Evolutionary conservation across 2,113 vertebrate genomes (phyloP), one percentile per base, ranked within the genome.

Genomic region (Heteronetta atricapilla): DNA sequence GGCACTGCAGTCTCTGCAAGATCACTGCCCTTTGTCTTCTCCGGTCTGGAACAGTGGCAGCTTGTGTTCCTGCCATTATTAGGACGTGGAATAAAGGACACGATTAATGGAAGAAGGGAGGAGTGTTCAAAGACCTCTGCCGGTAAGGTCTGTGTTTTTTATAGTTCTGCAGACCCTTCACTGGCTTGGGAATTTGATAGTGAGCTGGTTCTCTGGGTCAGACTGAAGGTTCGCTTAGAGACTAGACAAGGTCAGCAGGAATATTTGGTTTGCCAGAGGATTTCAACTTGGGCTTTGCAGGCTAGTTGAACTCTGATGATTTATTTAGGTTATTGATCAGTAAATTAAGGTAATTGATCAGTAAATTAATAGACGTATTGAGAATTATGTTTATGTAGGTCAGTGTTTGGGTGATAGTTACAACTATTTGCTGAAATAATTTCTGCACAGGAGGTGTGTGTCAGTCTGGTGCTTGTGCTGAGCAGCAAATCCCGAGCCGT

Each of bases 21-120:
- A 55, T 81, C 11, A 2, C 58, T 23, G 36, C n/a, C 63, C 67
- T 87, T 87, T 69, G 50, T 86, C 67, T 60, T 75, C n/a, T 20
- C 31, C n/a, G 23, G 67, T 76, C 52, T 81, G 64, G 38, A 90
- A n/a, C 34, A 40, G 25, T 0, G 56, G 59, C n/a, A 81, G 48
- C 56, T 72, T 84, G 72, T 93, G 76, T 60, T 92, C 68, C 77
- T 90, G 85, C 23, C 69, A 79, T 86, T 67, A 83, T 95, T 83
- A 95, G 60, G 83, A 86, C 85, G 78, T 9, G 2, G 56, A 86
- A 26, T 64, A 66, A 89, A 93, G 79, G 84, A 26, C 42, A 23
- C 63, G 33, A 26, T 76, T 83, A 70, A 50, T 50, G 75, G 36
- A 69, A 86, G 82, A 66, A 86, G 76, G 81, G 68, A 84, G 78